These are phyloP conservation scores for Clarias macrocephalus DNA, from an alignment of 2,113 vertebrate species.

Conservation along the genomic window DNA sequence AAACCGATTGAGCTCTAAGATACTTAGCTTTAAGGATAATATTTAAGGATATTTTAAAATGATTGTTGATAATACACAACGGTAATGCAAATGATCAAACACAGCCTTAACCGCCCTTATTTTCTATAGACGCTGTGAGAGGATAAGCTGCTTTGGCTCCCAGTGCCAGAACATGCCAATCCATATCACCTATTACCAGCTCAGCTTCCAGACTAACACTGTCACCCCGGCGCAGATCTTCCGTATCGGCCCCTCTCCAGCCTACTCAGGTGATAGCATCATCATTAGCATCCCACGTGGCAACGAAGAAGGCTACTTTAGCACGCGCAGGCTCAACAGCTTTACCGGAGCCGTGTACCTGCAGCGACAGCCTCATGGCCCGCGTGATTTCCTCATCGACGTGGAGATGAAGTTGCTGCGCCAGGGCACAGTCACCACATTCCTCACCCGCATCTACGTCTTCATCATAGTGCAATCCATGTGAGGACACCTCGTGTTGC, in stretches of 20 bases:
- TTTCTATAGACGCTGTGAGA: conserved; percentile 82
- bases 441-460: conserved; percentile 87
- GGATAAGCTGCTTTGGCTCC: conserved; percentile 79
- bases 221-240: conserved; percentile 89
- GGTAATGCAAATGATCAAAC: background rate
- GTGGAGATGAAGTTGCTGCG: conserved; percentile 95
- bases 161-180: conserved; percentile 82
- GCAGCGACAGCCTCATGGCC: conserved; percentile 78
- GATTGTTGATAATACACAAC: background rate
- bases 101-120: background rate
- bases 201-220: conserved; percentile 88
- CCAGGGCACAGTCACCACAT: conserved; percentile 84
- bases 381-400: conserved; percentile 87
- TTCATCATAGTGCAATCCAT: conserved; percentile 83
- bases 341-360: conserved; percentile 86
- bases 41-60: background rate
- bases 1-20: too few species aligned
- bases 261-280: conserved; percentile 85
- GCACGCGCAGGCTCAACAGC: conserved; percentile 82
- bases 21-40: too few species aligned
- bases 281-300: conserved; percentile 81
- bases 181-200: conserved; percentile 87
- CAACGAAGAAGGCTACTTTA: conserved; percentile 87
- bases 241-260: conserved; percentile 86
- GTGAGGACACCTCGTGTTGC: conserved; percentile 27